Evolutionary conservation across 2,888 invertebrate species (phyloP).

Genomic region (Eupithecia exiguata): DNA sequence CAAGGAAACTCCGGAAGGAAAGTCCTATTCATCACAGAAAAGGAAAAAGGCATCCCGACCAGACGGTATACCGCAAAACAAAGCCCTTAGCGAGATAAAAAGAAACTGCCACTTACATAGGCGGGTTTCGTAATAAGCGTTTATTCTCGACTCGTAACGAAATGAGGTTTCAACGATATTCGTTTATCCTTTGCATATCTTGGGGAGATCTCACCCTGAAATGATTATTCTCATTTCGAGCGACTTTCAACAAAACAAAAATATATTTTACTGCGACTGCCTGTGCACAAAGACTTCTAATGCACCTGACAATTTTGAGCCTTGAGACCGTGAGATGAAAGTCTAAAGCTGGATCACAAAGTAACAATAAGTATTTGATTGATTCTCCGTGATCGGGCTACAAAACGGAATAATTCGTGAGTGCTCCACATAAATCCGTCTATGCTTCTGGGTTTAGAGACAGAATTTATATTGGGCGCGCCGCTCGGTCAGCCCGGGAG

Average conservation of each 20-base stretch:
- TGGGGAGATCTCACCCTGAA: conserved; percentile 37
- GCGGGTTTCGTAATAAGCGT: conserved; percentile 71
- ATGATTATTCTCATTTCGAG: conserved; percentile 38
- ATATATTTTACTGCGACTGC: conserved; percentile 21
- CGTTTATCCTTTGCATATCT: conserved; percentile 54
- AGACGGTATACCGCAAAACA: conserved; percentile 51
- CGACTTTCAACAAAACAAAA: conserved; percentile 12
- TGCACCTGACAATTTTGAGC: conserved; percentile 21
- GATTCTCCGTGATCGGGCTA: conserved; percentile 45
- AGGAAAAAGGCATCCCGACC: conserved; percentile 12
- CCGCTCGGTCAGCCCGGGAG: conserved; percentile 3
- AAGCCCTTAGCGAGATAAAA: conserved; percentile 67
- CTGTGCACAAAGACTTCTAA: conserved; percentile 26
- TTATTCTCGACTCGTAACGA: conserved; percentile 61
- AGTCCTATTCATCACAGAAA: background rate
- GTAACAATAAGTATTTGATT: conserved; percentile 47
- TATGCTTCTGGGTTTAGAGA: conserved; percentile 31
- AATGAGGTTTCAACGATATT: conserved; percentile 51
- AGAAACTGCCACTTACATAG: conserved; percentile 62
- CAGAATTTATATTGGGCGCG: conserved; percentile 32
- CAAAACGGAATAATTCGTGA: conserved; percentile 44
- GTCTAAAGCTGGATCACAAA: conserved; percentile 35
- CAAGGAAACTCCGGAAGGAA: background rate
- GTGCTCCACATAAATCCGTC: conserved; percentile 41
- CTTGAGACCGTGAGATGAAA: conserved; percentile 26